Percentiles rank a stretch among this genome's conserved stretches.
Conservation (phyloP, 2,888 invertebrate species). For the Heliconius sara region DNA sequence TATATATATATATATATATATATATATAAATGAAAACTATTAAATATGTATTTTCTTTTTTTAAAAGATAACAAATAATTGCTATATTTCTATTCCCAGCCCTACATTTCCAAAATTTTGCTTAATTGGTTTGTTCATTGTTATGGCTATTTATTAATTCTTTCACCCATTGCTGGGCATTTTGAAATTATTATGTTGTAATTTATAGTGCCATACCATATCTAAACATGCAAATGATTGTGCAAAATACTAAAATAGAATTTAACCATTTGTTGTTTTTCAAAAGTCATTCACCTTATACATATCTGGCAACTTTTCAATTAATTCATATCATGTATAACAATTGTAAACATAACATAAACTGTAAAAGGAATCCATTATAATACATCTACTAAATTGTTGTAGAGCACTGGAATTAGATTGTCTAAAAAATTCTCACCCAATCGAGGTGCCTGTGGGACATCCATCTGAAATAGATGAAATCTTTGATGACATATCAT, state of each 20-base stretch:
- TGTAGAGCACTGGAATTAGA: constrained; percentile 92
- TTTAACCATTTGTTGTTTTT: constrained; percentile 38
- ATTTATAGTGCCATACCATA: background rate
- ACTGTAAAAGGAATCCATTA: constrained; percentile 3
- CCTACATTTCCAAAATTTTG: background rate
- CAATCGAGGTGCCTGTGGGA: constrained; percentile 97
- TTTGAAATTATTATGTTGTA: background rate
- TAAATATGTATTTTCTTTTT: background rate
- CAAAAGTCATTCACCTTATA: constrained; percentile 41
- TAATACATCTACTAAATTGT: constrained; percentile 44
- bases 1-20: too few relatives aligned
- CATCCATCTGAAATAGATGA: constrained; percentile 98
- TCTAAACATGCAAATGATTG: constrained; percentile 7
- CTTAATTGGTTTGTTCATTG: too few relatives aligned
- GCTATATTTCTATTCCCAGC: background rate
- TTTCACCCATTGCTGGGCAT: background rate
- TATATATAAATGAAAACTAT: background rate
- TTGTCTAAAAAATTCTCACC: constrained; percentile 95
- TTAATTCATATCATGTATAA: constrained; percentile 20
- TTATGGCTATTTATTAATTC: too few relatives aligned
- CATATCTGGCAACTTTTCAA: constrained; percentile 40
- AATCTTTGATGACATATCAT: constrained; percentile 98
- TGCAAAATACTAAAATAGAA: constrained; percentile 38
- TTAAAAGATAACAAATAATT: background rate
- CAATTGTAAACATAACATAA: background rate